These are phyloP conservation scores for Drosophila prosaltans DNA, from an alignment of 1,140 invertebrate species.

Conservation along the genomic window DNA sequence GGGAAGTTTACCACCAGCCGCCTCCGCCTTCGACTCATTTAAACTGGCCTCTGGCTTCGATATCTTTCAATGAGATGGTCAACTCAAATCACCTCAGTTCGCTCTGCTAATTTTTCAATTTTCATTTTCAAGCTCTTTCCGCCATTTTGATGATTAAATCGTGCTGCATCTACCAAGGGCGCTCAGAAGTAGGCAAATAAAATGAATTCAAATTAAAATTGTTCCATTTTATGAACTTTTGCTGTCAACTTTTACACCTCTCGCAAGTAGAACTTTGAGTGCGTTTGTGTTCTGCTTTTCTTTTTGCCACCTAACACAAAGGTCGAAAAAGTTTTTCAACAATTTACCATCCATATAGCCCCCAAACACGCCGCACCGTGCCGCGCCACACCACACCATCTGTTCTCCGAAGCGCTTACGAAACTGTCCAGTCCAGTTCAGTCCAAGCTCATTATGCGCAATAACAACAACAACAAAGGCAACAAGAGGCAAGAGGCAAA, in stretches of 20 bases:
- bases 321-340: slow-evolving; percentile 62
- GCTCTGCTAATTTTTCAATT: slow-evolving; percentile 7
- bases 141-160: slow-evolving; percentile 43
- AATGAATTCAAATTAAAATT: slow-evolving; percentile 61
- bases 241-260: slow-evolving; percentile 66
- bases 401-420: no score
- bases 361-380: no score
- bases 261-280: slow-evolving; percentile 49
- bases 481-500: background rate
- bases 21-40: background rate
- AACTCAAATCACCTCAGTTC: background rate
- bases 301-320: slow-evolving; percentile 40
- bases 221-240: slow-evolving; percentile 58
- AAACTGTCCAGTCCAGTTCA: background rate
- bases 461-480: slow-evolving; percentile 31
- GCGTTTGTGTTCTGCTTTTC: slow-evolving; percentile 9
- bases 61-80: background rate
- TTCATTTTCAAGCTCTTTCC: slow-evolving; percentile 8
- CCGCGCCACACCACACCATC: background rate
- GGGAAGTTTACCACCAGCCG: background rate
- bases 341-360: slow-evolving; percentile 18
- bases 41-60: background rate
- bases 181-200: slow-evolving; percentile 40
- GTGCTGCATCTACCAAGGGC: slow-evolving; percentile 11
- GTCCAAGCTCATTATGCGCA: slow-evolving; percentile 53